Evolutionary conservation across 1,140 invertebrate species (phyloP).

Genomic region (Heliothis subflexa): DNA sequence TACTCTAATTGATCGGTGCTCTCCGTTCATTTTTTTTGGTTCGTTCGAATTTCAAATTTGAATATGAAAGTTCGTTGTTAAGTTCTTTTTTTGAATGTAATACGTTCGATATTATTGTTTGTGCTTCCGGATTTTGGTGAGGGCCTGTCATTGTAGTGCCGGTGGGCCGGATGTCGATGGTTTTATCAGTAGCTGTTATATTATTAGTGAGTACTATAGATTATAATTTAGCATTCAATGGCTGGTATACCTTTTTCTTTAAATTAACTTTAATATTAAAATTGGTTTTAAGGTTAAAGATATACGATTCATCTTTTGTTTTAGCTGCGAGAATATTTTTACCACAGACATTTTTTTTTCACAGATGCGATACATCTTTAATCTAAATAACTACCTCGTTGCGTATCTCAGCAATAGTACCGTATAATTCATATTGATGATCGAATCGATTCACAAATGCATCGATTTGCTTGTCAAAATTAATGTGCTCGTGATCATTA

Average conservation of each 20-base stretch:
- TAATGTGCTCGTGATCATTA: slow-evolving; percentile 53
- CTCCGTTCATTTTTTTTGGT: slow-evolving; percentile 61
- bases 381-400: background rate
- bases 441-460: slow-evolving; percentile 59
- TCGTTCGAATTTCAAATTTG: slow-evolving; percentile 71
- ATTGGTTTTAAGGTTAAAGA: too few relatives aligned
- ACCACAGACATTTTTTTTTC: too few relatives aligned
- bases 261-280: too few relatives aligned
- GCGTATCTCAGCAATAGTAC: slow-evolving; percentile 54
- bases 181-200: slow-evolving; percentile 23
- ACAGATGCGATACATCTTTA: slow-evolving; percentile 15
- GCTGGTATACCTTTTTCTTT: background rate
- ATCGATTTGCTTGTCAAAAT: slow-evolving; percentile 62
- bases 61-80: slow-evolving; percentile 54
- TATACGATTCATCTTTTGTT: too few relatives aligned
- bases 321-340: too few relatives aligned
- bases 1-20: slow-evolving; percentile 83
- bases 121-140: slow-evolving; percentile 41
- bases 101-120: slow-evolving; percentile 48
- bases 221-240: background rate
- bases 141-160: slow-evolving; percentile 26
- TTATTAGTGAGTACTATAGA: background rate
- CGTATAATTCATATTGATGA: slow-evolving; percentile 79
- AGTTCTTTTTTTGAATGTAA: slow-evolving; percentile 48
- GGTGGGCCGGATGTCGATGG: slow-evolving; percentile 17